Conservation (phyloP, 2,888 invertebrate species). For the Pelosia muscerda region DNA sequence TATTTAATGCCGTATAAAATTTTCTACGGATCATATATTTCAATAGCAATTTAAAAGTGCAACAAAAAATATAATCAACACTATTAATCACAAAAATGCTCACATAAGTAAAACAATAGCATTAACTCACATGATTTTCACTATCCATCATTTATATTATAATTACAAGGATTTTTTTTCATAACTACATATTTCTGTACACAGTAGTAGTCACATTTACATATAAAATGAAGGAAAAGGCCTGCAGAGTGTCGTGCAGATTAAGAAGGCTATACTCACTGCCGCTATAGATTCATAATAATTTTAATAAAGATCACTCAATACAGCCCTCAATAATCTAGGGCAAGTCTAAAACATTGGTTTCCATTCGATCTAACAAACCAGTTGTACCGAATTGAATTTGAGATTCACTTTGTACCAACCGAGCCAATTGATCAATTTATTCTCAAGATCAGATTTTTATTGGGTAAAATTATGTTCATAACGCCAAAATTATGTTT, state of each 20-base stretch:
- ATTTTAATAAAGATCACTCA: background rate
- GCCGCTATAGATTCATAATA: background rate
- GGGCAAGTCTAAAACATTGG: background rate
- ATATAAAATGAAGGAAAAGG: no score
- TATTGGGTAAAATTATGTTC: background rate
- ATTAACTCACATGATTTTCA: background rate
- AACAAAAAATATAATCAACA: background rate
- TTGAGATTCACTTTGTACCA: background rate
- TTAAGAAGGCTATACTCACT: no score
- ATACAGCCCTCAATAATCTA: background rate
- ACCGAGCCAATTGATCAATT: background rate
- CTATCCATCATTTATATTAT: background rate
- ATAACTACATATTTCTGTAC: background rate
- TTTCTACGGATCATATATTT: background rate
- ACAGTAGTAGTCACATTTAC: background rate
- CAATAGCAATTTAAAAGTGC: background rate
- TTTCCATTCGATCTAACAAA: background rate
- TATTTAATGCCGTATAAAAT: no score
- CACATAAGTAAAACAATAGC: background rate
- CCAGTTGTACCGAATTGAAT: background rate
- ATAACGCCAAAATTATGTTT: background rate
- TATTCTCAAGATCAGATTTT: background rate
- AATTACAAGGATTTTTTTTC: background rate
- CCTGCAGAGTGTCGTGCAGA: no score
- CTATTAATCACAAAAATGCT: background rate